Evolutionary conservation across 2,797 vertebrate species (phyloP), one percentile per base, ranked within the genome.

Genomic region (Echiichthys vipera): DNA sequence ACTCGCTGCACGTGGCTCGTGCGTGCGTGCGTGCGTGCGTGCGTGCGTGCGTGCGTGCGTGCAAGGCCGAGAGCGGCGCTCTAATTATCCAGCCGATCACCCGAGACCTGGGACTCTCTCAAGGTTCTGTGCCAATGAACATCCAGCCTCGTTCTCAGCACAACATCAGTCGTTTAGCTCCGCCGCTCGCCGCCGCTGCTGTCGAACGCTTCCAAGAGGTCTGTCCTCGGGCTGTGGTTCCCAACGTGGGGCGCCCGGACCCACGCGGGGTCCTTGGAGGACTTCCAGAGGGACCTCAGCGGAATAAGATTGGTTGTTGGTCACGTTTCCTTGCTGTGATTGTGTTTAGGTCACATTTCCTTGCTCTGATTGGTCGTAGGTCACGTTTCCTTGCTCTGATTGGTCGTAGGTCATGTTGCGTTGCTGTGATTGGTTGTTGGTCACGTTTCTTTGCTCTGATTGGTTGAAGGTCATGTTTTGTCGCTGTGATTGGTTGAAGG

Each of bases 101-200:
- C 70, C 40, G 50, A 47, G 61, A 62, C 77, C 65, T 22, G 22
- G 67, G 64, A 49, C 25, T 8, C 68, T 71, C 54, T 81, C 69
- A 68, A 84, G 78, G 71, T 68, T 76, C 53, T 75, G 65, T 65
- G 70, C 70, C 73, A 69, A 56, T 83, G 57, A 78, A 81, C 77
- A 74, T 57, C 32, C 77, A 17, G 51, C 75, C 79, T 72, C 74
- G 59, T 71, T 72, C 64, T 69, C 72, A 69, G 61, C 46, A 20
- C 22, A 17, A n/a, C 62, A 74, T 79, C 76, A 37, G 61, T 61
- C 70, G 40, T 42, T 34, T 25, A 36, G 37, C 50, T 6, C 15
- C 2, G 62, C 54, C 22, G 61, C 32, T 7, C 56, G 18, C 40
- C 3, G 0, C 65, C n/a, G n/a, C n/a, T n/a, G n/a, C n/a, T n/a